phyloP scores from a whole-genome alignment of 37 sponge, comb jelly and placozoan genomes.

The Crambe crambe region DNA sequence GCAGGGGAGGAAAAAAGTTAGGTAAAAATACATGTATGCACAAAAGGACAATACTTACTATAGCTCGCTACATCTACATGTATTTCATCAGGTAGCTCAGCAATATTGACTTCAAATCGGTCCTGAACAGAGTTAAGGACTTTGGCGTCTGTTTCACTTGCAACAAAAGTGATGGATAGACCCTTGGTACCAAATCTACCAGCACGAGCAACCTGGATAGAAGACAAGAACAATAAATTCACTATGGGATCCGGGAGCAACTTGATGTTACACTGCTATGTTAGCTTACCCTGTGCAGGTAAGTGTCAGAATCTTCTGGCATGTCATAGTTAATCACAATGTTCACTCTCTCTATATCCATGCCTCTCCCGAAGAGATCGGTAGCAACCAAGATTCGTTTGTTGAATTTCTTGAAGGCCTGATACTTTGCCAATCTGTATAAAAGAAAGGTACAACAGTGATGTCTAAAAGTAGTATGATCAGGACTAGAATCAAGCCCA shows the following conservation, averaged over 20 bases:
- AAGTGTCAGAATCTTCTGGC: slow-evolving; percentile 97
- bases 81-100: slow-evolving; percentile 95
- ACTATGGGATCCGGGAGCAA: no score
- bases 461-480: no score
- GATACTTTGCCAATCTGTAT: slow-evolving; percentile 87
- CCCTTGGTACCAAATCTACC: slow-evolving; percentile 99
- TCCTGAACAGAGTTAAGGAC: slow-evolving; percentile 97
- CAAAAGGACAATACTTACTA: no score
- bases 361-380: slow-evolving; percentile 97
- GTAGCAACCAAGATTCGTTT: slow-evolving; percentile 97
- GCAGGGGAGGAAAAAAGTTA: no score
- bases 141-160: slow-evolving; percentile 92
- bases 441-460: no score
- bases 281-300: slow-evolving; percentile 97
- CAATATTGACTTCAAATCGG: slow-evolving; percentile 96
- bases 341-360: slow-evolving; percentile 99
- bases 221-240: no score
- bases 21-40: no score
- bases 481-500: no score
- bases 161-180: slow-evolving; percentile 96
- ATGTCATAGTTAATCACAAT: slow-evolving; percentile 99
- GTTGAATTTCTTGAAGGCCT: slow-evolving; percentile 94
- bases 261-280: no score
- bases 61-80: slow-evolving; percentile 93
- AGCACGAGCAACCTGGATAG: slow-evolving; percentile 99